Evolutionary conservation across 1,140 invertebrate species (phyloP), one percentile per base, ranked within the genome.

Genomic region (Tribolium madens): DNA sequence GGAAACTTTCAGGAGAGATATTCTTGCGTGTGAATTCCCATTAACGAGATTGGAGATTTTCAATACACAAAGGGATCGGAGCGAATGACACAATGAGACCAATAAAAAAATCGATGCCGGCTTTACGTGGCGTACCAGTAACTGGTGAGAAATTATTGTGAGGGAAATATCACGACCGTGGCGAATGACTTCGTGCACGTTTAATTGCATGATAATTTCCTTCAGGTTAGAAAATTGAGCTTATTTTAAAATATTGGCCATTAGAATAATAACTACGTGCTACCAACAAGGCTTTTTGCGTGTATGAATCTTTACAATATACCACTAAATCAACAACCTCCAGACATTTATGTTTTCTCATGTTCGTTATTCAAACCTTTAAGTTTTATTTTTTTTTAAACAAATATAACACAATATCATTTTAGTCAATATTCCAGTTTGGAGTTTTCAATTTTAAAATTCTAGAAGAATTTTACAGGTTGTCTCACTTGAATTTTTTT

Each of bases 41-140:
- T 64, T 64, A 64, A 64, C 57, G 57, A 64, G 57, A 60, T 60
- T 60, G 53, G 53, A 60, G 53, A 64, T 64, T 64, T 64, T 64
- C 57, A 33, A 64, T 33, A 33, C 57, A 64, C 57, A 64, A 64
- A 64, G 26, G 57, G 53, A 18, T n/a, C 9, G 1, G 4, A 26
- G 10, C 26, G 57, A 26, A 33, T 18, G 57, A 64, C 57, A 64
- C n/a, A 26, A 21, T 6, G 26, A 33, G 57, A 12, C 26, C 12
- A 57, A 57, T 57, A 33, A 64, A 64, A 64, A 64, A 64, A 64
- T 64, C 57, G 36, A 64, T 64, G 57, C 10, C 57, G 57, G 13
- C n/a, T 64, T 57, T 18, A 57, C 52, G 52, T 42, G 18, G 52
- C 17, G 52, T 57, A 57, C 50, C 50, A 52, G 50, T 60, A n/a